Evolutionary conservation across 2,113 vertebrate species (phyloP).

Genomic region (Myxocyprinus asiaticus): DNA sequence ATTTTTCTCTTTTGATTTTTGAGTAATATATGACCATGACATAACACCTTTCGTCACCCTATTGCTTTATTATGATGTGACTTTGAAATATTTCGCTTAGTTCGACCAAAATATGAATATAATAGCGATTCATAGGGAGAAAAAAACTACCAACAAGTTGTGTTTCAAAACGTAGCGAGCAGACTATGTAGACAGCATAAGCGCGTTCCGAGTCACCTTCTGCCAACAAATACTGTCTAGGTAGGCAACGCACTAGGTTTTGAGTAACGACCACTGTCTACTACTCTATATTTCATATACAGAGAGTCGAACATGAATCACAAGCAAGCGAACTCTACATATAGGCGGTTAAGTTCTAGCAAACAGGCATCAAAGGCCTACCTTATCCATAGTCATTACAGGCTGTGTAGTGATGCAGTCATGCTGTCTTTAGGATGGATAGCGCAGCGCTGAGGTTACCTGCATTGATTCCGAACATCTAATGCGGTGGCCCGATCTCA

Average conservation of each 20-base stretch:
- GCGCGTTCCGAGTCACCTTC: background rate
- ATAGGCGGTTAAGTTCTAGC: background rate
- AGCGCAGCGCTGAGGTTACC: background rate
- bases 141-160: background rate
- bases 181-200: background rate
- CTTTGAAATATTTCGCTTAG: background rate
- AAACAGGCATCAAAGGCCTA: background rate
- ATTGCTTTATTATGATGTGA: too few relatives aligned
- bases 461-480: background rate
- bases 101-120: background rate
- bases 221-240: background rate
- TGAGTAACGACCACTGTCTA: background rate
- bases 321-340: background rate
- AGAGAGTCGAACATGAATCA: background rate
- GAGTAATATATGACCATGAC: too few relatives aligned
- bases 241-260: background rate
- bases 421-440: background rate
- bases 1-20: too few relatives aligned
- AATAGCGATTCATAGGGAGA: background rate
- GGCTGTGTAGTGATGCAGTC: background rate
- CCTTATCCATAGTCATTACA: background rate
- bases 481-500: background rate
- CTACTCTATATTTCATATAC: background rate
- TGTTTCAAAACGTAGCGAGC: background rate
- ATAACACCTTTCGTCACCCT: too few relatives aligned